Evolutionary conservation across 2,797 vertebrate species (phyloP).

Genomic region (Ara ararauna): DNA sequence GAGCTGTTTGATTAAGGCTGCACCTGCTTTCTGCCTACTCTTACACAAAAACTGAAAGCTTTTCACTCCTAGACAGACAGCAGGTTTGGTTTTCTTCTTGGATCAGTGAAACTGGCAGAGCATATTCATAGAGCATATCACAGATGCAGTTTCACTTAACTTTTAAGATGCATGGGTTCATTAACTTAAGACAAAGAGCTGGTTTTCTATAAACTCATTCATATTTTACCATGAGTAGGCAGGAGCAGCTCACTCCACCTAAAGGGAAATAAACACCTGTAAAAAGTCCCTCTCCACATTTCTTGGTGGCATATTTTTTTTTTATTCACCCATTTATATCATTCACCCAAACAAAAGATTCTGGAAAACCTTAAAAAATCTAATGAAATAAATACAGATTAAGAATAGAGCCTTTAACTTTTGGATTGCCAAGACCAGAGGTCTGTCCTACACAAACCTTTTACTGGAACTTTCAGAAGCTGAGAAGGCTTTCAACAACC

Average conservation of each 20-base stretch:
- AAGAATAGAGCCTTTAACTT: background rate
- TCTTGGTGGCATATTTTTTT: background rate
- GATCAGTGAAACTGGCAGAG: background rate
- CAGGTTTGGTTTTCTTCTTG: background rate
- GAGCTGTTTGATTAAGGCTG: background rate
- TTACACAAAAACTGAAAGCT: background rate
- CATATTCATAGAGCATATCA: rapidly evolving
- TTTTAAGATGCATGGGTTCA: background rate
- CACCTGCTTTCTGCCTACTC: background rate
- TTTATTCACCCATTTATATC: background rate
- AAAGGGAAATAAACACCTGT: background rate
- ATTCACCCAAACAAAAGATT: background rate
- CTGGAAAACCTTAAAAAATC: background rate
- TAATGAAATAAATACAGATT: background rate
- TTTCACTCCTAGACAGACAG: background rate
- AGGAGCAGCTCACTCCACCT: background rate
- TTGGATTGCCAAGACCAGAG: background rate
- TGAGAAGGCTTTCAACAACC: background rate
- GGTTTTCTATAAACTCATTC: background rate
- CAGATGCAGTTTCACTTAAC: background rate
- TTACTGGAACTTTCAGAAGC: background rate
- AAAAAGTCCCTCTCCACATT: background rate
- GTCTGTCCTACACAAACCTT: background rate
- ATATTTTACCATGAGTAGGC: background rate
- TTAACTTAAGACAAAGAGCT: background rate